Percentiles rank a stretch among this genome's conserved stretches.
phyloP scores from a whole-genome alignment of 2,888 invertebrate genomes.

The Itoplectis maculator region DNA sequence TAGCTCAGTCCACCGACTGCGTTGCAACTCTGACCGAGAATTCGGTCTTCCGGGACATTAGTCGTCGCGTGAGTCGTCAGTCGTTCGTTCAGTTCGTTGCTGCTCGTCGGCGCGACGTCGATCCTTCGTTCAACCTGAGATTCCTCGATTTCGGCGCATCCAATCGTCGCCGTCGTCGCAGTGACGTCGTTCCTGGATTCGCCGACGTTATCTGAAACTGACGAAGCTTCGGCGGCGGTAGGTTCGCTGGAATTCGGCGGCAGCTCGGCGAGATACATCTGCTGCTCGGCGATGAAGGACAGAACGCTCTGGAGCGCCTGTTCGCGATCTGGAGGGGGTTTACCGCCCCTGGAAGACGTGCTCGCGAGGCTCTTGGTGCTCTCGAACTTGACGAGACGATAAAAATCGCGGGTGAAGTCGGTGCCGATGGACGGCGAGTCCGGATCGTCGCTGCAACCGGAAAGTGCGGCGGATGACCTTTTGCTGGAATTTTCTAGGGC shows the following conservation, averaged over 20 bases:
- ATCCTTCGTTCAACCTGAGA: conserved; percentile 62
- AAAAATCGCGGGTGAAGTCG: conserved; percentile 92
- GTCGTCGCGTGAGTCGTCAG: conserved; percentile 83
- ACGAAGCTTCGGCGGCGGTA: conserved; percentile 71
- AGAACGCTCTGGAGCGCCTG: conserved; percentile 90
- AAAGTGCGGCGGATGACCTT: conserved; percentile 89
- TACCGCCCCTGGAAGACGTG: conserved; percentile 89
- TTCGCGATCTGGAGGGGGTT: conserved; percentile 88
- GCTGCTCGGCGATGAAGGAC: conserved; percentile 91
- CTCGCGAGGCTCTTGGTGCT: conserved; percentile 92
- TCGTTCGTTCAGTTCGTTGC: conserved; percentile 56
- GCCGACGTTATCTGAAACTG: conserved; percentile 74
- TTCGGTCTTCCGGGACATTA: conserved; percentile 81
- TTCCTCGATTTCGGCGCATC: conserved; percentile 42
- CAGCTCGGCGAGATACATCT: conserved; percentile 86
- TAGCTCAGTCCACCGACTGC: conserved; percentile 72
- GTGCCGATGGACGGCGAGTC: conserved; percentile 89
- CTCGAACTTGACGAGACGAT: conserved; percentile 92
- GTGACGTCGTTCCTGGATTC: conserved; percentile 70
- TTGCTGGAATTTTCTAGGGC: conserved; percentile 87
- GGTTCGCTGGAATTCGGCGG: conserved; percentile 74
- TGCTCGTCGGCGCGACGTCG: conserved; percentile 72
- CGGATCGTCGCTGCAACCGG: conserved; percentile 88
- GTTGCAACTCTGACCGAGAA: conserved; percentile 77
- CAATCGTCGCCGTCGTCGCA: conserved; percentile 54